Percentiles rank a stretch among this genome's conserved stretches.
phyloP scores from a whole-genome alignment of 2,888 invertebrate species.

The Thelaira solivaga region DNA sequence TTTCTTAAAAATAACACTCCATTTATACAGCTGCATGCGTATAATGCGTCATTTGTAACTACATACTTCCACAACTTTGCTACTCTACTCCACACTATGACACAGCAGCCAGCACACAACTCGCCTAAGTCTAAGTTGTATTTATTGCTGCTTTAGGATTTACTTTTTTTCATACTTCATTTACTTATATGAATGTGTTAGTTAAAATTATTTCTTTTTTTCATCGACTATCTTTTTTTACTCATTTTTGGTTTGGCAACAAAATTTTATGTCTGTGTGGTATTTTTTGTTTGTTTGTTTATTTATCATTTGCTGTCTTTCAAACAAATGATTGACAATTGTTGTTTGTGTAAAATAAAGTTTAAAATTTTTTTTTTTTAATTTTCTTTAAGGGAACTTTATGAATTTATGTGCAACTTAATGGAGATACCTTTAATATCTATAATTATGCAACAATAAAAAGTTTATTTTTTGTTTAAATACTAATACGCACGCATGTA shows the following conservation, averaged over 20 bases:
- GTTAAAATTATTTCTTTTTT: slow-evolving; percentile 42
- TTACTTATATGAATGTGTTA: no score
- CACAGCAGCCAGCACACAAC: no score
- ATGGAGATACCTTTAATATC: neutral
- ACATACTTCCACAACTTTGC: slow-evolving; percentile 43
- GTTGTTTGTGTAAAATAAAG: neutral
- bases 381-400: neutral
- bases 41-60: slow-evolving; percentile 60
- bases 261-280: slow-evolving; percentile 36
- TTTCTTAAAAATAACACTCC: slow-evolving; percentile 41
- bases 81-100: slow-evolving; percentile 40
- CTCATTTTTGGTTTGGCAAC: neutral
- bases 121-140: slow-evolving; percentile 30
- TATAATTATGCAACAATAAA: slow-evolving; percentile 11
- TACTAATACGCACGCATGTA: no score
- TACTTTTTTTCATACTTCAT: no score
- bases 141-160: slow-evolving; percentile 48
- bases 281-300: slow-evolving; percentile 40
- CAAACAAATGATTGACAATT: slow-evolving; percentile 49
- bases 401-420: neutral
- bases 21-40: slow-evolving; percentile 59
- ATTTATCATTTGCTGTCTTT: slow-evolving; percentile 40
- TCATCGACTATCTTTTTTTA: slow-evolving; percentile 25
- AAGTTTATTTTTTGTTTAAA: no score
- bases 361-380: neutral